Conservation (phyloP, 1,140 invertebrate species). For the Pseudomyrmex sp. region DNA sequence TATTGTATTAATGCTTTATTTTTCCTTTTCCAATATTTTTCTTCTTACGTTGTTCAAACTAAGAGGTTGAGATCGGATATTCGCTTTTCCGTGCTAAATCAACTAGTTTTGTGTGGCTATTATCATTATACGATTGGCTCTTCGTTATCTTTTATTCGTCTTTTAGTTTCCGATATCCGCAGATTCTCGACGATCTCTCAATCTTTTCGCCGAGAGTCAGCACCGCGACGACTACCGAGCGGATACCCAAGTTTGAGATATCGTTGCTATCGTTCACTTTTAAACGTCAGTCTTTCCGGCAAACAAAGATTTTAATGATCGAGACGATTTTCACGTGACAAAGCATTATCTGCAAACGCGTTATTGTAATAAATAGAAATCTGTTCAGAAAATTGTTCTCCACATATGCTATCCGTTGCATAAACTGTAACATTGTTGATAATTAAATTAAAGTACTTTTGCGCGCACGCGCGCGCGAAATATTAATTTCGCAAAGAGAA, state of each 20-base stretch:
- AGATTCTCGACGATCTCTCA: conserved; percentile 69
- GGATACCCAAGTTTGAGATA: conserved; percentile 66
- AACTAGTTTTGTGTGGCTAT: conserved; percentile 73
- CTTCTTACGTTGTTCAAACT: background rate
- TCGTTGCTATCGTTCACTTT: conserved; percentile 63
- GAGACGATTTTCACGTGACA: conserved; percentile 9
- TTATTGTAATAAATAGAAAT: conserved; percentile 40
- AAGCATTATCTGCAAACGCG: background rate
- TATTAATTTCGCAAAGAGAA: background rate
- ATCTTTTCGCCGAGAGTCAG: conserved; percentile 70
- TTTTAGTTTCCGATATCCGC: conserved; percentile 62
- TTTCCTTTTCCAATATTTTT: background rate
- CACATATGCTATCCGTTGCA: background rate
- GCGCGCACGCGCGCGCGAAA: too few species aligned
- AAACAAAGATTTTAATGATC: conserved; percentile 70
- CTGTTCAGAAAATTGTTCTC: conserved; percentile 11
- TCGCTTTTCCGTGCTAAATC: conserved; percentile 61
- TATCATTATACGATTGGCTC: conserved; percentile 74
- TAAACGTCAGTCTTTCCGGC: conserved; percentile 62
- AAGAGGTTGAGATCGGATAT: conserved; percentile 41
- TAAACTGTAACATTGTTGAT: background rate
- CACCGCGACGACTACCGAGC: conserved; percentile 55
- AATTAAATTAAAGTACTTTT: conserved; percentile 5
- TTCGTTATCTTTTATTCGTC: conserved; percentile 69
- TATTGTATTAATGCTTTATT: too few species aligned